Conservation (phyloP, 2,888 invertebrate genomes). For the Eumacrocentrus americanus region DNA sequence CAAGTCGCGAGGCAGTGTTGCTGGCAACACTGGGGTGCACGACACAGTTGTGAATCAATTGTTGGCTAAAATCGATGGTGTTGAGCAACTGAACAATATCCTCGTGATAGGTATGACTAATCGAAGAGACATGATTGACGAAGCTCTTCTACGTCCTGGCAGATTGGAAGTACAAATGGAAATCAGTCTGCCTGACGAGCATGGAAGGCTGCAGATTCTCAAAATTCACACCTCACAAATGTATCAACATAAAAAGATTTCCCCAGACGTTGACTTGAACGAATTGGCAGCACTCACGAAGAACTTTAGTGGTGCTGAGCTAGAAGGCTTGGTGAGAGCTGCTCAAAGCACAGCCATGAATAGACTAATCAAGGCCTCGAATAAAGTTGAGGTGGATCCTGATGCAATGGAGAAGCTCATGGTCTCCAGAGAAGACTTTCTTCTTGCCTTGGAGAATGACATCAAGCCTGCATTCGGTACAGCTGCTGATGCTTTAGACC, state of each 20-base stretch:
- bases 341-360: constrained; percentile 80
- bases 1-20: constrained; percentile 96
- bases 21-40: constrained; percentile 96
- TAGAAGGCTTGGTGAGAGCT: constrained; percentile 76
- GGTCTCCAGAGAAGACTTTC: constrained; percentile 69
- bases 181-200: constrained; percentile 93
- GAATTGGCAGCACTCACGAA: constrained; percentile 70
- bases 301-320: constrained; percentile 79
- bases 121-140: constrained; percentile 98
- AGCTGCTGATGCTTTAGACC: constrained; percentile 86
- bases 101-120: constrained; percentile 98
- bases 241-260: constrained; percentile 89
- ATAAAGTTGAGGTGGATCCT: constrained; percentile 72
- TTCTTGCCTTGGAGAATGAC: constrained; percentile 74
- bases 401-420: constrained; percentile 73
- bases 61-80: constrained; percentile 97
- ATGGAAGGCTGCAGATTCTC: constrained; percentile 91
- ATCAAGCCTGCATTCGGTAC: constrained; percentile 87
- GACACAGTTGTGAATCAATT: constrained; percentile 99
- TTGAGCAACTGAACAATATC: constrained; percentile 98
- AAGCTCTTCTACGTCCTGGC: constrained; percentile 94
- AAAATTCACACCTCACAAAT: constrained; percentile 95
- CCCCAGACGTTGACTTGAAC: constrained; percentile 79
- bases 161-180: constrained; percentile 95
- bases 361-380: constrained; percentile 71